A percentile compares a stretch with the other conserved stretches of the same genome.
phyloP scores from a whole-genome alignment of 2,113 vertebrate species.

The Ploceus nigricollis region DNA sequence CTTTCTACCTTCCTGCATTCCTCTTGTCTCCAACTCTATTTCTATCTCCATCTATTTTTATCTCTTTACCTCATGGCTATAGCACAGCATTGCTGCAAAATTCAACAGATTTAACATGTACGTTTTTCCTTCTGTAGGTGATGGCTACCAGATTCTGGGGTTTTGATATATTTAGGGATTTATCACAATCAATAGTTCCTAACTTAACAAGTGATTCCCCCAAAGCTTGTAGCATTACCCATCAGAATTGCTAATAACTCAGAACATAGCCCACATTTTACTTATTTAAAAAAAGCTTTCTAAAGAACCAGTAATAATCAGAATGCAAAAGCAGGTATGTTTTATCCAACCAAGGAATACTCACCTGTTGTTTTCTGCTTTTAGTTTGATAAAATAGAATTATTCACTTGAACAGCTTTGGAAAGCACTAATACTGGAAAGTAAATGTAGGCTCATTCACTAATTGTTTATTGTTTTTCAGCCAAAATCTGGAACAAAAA shows the following conservation, averaged over 20 bases:
- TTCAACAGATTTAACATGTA: background rate
- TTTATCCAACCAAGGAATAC: background rate
- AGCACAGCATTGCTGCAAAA: background rate
- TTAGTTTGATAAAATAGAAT: background rate
- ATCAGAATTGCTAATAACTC: background rate
- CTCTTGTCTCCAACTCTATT: background rate
- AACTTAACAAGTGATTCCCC: background rate
- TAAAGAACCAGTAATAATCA: background rate
- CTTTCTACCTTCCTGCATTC: background rate
- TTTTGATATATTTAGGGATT: background rate
- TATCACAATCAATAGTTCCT: background rate
- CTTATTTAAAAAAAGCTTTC: background rate
- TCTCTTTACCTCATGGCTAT: background rate
- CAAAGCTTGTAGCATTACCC: background rate
- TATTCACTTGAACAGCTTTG: background rate
- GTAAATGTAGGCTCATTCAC: background rate
- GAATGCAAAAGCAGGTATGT: background rate
- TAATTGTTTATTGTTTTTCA: background rate
- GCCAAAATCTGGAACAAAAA: constrained; percentile 14
- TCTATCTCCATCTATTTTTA: background rate
- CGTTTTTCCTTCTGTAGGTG: background rate
- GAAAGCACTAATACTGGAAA: background rate
- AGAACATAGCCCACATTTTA: background rate
- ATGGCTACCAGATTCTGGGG: background rate
- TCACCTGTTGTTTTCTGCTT: constrained; percentile 3